Evolutionary conservation across 2,888 invertebrate species (phyloP).

Genomic region (Synergus itoensis): DNA sequence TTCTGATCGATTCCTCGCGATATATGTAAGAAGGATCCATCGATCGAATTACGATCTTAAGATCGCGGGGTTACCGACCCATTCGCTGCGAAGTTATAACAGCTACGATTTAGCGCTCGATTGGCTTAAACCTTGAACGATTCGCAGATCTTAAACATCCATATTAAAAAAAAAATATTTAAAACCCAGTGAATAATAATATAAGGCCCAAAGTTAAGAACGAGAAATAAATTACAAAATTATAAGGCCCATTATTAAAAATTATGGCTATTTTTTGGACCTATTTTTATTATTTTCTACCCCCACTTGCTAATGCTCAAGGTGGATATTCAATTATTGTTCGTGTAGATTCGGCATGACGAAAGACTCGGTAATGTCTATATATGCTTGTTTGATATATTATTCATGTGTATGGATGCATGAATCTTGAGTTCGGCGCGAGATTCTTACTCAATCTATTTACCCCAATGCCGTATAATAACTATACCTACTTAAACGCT

Average conservation of each 20-base stretch:
- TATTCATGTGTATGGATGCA: neutral
- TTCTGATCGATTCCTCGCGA: slow-evolving; percentile 9
- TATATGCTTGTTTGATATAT: neutral
- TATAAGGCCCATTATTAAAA: too few species aligned
- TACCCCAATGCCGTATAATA: slow-evolving; percentile 24
- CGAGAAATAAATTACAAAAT: too few species aligned
- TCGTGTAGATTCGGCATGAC: neutral
- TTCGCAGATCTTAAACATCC: neutral
- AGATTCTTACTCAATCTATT: slow-evolving; percentile 28
- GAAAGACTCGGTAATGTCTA: neutral
- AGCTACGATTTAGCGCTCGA: neutral
- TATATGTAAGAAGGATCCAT: slow-evolving; percentile 13
- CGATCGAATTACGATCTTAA: slow-evolving; percentile 25
- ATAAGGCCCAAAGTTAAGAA: too few species aligned
- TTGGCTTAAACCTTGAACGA: neutral
- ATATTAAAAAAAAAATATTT: too few species aligned
- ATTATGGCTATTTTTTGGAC: too few species aligned
- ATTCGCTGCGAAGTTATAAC: neutral
- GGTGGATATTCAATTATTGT: too few species aligned
- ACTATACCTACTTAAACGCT: neutral
- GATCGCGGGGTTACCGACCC: slow-evolving; percentile 15
- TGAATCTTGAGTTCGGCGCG: slow-evolving; percentile 9
- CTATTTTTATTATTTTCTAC: too few species aligned
- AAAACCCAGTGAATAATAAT: too few species aligned
- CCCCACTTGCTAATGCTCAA: too few species aligned